These are phyloP conservation scores for Amaurobius ferox DNA, from an alignment of 2,888 invertebrate species.

Conservation along the genomic window DNA sequence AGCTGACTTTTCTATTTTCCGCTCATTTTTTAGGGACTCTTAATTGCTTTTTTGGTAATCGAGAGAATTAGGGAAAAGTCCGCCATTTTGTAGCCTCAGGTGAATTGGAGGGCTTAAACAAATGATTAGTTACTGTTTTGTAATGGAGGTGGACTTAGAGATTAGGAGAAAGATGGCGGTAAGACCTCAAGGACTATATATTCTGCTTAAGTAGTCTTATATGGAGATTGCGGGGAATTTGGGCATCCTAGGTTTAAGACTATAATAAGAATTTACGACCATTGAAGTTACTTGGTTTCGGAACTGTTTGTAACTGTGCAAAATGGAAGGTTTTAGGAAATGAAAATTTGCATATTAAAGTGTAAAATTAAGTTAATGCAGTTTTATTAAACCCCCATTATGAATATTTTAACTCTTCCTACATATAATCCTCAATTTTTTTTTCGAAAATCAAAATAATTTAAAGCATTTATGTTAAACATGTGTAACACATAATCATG, in stretches of 20 bases:
- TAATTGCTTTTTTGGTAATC: slow-evolving; percentile 5
- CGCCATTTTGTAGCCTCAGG: background rate
- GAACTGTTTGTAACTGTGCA: too few species aligned
- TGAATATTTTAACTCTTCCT: too few species aligned
- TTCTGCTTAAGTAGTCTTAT: background rate
- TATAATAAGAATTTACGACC: too few species aligned
- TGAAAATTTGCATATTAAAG: too few species aligned
- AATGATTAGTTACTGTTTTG: background rate
- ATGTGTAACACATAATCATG: too few species aligned
- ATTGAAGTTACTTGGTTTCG: too few species aligned
- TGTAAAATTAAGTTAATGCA: too few species aligned
- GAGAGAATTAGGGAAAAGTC: background rate
- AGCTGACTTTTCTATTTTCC: background rate
- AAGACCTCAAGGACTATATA: background rate
- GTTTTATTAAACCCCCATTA: too few species aligned
- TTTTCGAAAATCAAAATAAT: too few species aligned
- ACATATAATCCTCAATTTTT: too few species aligned
- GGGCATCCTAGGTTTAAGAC: background rate
- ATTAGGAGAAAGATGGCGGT: background rate
- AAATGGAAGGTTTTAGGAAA: too few species aligned
- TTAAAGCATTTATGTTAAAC: too few species aligned
- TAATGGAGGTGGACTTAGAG: background rate
- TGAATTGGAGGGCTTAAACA: background rate
- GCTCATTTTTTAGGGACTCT: background rate
- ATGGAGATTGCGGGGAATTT: background rate